phyloP scores from a whole-genome alignment of 1,140 invertebrate genomes.

The Drosophila paulistorum region DNA sequence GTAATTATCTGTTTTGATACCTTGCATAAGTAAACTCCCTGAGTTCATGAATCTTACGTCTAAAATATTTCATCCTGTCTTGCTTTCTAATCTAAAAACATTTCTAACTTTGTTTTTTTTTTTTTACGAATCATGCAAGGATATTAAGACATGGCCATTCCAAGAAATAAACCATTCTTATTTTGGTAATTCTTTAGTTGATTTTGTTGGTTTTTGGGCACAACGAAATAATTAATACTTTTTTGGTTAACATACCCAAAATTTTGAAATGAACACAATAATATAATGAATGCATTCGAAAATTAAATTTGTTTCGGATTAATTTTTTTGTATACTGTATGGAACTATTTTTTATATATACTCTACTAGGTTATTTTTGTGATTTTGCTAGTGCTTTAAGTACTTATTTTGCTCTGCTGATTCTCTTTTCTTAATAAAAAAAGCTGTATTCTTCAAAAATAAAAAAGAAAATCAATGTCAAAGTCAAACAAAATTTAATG shows the following conservation, averaged over 20 bases:
- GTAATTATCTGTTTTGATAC: neutral
- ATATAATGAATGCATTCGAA: slow-evolving; percentile 7
- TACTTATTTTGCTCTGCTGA: slow-evolving; percentile 63
- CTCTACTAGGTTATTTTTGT: slow-evolving; percentile 72
- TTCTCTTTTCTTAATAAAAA: slow-evolving; percentile 42
- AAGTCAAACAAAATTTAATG: slow-evolving; percentile 40
- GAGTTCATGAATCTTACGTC: neutral
- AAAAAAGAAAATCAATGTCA: slow-evolving; percentile 39
- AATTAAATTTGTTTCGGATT: slow-evolving; percentile 1
- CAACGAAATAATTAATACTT: neutral
- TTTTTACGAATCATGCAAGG: neutral
- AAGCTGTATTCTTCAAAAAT: slow-evolving; percentile 58
- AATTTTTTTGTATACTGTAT: neutral
- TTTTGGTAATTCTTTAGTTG: neutral
- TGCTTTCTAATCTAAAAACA: too few relatives aligned
- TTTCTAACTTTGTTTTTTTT: too few relatives aligned
- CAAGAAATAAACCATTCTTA: neutral
- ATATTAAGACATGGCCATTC: neutral
- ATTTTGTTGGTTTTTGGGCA: slow-evolving; percentile 11
- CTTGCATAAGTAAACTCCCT: neutral
- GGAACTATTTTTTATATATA: slow-evolving; percentile 43
- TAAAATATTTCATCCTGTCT: too few relatives aligned
- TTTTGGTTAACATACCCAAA: neutral
- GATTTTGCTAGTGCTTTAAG: slow-evolving; percentile 76
- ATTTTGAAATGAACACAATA: neutral